Base-by-base conservation (phyloP, 2,113 vertebrate genomes). In the Heterotilapia buettikoferi region DNA sequence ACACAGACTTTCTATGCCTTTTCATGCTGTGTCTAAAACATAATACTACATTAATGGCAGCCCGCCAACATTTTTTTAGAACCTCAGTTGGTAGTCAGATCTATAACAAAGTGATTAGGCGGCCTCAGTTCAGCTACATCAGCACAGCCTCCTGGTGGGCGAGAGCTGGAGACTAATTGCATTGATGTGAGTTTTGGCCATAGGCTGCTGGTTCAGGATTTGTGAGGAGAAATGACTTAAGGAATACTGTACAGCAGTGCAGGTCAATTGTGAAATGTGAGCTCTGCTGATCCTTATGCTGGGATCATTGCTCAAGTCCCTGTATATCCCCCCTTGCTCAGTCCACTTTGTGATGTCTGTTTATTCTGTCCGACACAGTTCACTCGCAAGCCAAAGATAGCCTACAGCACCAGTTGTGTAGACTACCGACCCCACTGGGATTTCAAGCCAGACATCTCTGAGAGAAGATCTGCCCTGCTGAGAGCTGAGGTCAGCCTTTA, bases 401-500 rank as follows among this genome's bases (percentile, higher is more conserved):
- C 87, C 83, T 92, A 80, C 92, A 96, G 93, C 93, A 94, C 90
- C 86, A 91, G 89, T 86, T 91, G 85, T 21, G 66, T 86, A 31
- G 96, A 96, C 95, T 96, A 95, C 92, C 80, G n/a, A 82, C 93
- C 94, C 56, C 93, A 94, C 71, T 80, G 90, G 91, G 92, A 94
- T 85, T 86, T 89, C 90, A 82, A 83, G 84, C 93, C 95, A 50
- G 95, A 96, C 89, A 68, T 88, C 84, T 92, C 57, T 53, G 86
- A 91, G 86, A 93, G 93, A 78, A 90, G 94, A 91, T 89, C 52
- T 33, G 92, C 90, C 59, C 84, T 90, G 85, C 95, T 90, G 83
- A 95, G 93, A 95, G 91, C 95, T 86, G 95, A 97, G 96, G 96
- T 97, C 93, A 95, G 93, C 82, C 84, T 80, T 87, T 84, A 89